These are phyloP conservation scores for Sebastes dallii DNA, from an alignment of 2,797 vertebrate genomes.

Conservation along the genomic window DNA sequence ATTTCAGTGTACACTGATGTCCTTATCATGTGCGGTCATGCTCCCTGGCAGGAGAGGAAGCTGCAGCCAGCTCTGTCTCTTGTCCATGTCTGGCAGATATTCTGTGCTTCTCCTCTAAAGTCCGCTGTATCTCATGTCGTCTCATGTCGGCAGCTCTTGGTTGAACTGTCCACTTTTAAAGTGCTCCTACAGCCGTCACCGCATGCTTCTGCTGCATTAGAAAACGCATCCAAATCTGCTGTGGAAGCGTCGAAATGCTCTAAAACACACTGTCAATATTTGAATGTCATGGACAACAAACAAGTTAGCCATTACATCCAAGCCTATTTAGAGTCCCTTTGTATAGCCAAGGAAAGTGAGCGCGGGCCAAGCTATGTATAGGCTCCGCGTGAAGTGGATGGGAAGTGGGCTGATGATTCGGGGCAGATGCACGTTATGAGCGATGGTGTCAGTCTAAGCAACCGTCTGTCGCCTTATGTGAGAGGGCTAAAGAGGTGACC, in stretches of 20 bases:
- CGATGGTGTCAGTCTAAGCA: slow-evolving; percentile 60
- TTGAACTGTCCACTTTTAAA: slow-evolving; percentile 26
- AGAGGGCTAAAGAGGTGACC: slow-evolving; percentile 49
- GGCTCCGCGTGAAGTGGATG: slow-evolving; percentile 48
- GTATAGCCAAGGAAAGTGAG: slow-evolving; percentile 59
- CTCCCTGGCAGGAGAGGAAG: slow-evolving; percentile 26
- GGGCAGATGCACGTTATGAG: slow-evolving; percentile 73
- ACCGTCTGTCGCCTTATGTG: slow-evolving; percentile 58
- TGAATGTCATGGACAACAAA: slow-evolving; percentile 60
- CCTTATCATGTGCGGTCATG: slow-evolving; percentile 55
- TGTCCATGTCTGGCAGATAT: slow-evolving; percentile 26
- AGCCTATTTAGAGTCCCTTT: slow-evolving; percentile 65
- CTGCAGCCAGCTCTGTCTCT: slow-evolving; percentile 17
- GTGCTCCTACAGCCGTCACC: slow-evolving; percentile 38
- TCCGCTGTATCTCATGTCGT: slow-evolving; percentile 10
- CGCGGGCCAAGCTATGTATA: slow-evolving; percentile 68
- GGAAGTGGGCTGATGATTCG: slow-evolving; percentile 64
- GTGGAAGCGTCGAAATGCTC: background rate
- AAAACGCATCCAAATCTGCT: background rate
- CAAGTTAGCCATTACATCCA: slow-evolving; percentile 33
- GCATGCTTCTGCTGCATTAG: background rate
- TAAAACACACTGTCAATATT: slow-evolving; percentile 40
- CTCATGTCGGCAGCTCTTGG: slow-evolving; percentile 26
- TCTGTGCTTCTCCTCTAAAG: slow-evolving; percentile 31
- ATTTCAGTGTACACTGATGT: slow-evolving; percentile 32